Evolutionary conservation across 2,797 vertebrate genomes (phyloP).

Genomic region (Cetoscarus ocellatus): DNA sequence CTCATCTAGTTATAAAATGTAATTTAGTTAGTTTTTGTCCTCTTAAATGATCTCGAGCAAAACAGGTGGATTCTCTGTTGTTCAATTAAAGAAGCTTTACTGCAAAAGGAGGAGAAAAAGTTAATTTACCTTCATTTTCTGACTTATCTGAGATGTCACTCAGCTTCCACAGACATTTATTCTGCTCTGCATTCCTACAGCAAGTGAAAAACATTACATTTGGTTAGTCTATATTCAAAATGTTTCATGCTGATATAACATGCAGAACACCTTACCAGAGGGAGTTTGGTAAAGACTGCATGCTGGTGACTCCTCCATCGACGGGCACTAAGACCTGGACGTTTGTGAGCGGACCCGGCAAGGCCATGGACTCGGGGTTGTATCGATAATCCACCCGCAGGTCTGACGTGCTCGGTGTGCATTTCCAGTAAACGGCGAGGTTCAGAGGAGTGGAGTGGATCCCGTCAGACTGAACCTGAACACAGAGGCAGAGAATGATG

Average conservation of each 20-base stretch:
- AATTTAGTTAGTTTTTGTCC: too few species aligned
- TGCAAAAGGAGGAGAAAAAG: neutral
- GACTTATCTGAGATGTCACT: slow-evolving; percentile 95
- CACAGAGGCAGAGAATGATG: neutral
- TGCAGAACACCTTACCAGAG: slow-evolving; percentile 86
- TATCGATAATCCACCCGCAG: slow-evolving; percentile 96
- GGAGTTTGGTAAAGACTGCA: slow-evolving; percentile 94
- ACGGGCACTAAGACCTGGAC: slow-evolving; percentile 94
- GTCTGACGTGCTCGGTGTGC: slow-evolving; percentile 89
- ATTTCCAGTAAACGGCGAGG: slow-evolving; percentile 98
- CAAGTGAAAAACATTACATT: slow-evolving; percentile 10
- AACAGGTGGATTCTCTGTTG: too few species aligned
- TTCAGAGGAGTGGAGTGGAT: slow-evolving; percentile 97
- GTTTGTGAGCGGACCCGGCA: slow-evolving; percentile 88
- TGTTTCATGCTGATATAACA: neutral
- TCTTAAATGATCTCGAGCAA: too few species aligned
- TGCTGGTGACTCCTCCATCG: slow-evolving; percentile 92
- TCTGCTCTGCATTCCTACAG: slow-evolving; percentile 94
- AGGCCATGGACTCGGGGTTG: slow-evolving; percentile 94
- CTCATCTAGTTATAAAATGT: too few species aligned
- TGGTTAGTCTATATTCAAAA: neutral
- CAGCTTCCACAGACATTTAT: slow-evolving; percentile 96
- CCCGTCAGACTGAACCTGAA: slow-evolving; percentile 94
- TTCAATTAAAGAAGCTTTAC: too few species aligned
- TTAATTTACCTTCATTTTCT: slow-evolving; percentile 92